These are phyloP conservation scores for Acinonyx jubatus DNA, from an alignment of 2,113 vertebrate genomes.

Conservation along the genomic window DNA sequence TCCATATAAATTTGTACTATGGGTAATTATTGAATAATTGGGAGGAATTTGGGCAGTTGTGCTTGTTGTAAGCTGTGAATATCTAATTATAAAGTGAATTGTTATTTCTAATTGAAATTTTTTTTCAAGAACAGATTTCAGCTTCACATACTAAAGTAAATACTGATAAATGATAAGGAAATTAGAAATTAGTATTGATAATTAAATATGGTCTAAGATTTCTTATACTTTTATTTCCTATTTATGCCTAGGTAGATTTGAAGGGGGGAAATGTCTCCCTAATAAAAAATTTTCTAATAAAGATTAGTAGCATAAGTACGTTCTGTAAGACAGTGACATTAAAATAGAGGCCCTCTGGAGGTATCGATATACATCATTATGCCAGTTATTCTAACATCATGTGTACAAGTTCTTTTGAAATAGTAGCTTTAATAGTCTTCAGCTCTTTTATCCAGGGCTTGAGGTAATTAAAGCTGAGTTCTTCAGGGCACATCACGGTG, in stretches of 20 bases:
- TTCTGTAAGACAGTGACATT: constrained; percentile 44
- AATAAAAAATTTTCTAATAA: constrained; percentile 54
- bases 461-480: constrained; percentile 53
- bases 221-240: constrained; percentile 63
- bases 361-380: neutral
- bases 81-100: constrained; percentile 75
- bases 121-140: constrained; percentile 67
- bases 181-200: constrained; percentile 69
- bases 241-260: constrained; percentile 64
- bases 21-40: constrained; percentile 79
- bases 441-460: constrained; percentile 58
- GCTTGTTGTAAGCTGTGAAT: constrained; percentile 83
- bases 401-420: neutral
- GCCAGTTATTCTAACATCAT: neutral
- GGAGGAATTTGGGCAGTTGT: constrained; percentile 79
- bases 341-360: constrained; percentile 16
- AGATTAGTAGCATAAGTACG: constrained; percentile 41
- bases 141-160: constrained; percentile 73
- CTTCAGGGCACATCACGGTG: constrained; percentile 33
- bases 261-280: neutral
- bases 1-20: constrained; percentile 76
- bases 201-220: constrained; percentile 70
- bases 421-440: constrained; percentile 21
- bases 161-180: constrained; percentile 67
- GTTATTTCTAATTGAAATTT: constrained; percentile 71